Conservation (phyloP, 2,797 vertebrate species). For the Hephaestus fuliginosus region DNA sequence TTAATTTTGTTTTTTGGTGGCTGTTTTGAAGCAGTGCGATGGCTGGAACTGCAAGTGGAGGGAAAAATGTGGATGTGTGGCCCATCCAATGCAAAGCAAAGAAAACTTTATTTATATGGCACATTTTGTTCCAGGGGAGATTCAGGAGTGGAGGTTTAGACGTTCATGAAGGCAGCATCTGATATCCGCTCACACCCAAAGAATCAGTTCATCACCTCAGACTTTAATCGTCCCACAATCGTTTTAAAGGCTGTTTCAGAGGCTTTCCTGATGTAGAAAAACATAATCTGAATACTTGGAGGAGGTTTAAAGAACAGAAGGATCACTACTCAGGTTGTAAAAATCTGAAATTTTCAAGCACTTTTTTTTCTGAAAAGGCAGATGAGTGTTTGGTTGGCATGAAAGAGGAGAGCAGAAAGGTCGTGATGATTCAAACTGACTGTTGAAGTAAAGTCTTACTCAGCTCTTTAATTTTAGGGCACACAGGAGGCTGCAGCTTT, state of each 20-base stretch:
- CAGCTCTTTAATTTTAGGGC: constrained; percentile 14
- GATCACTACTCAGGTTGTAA: background rate
- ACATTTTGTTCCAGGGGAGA: too few relatives aligned
- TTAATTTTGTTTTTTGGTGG: background rate
- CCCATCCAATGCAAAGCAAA: too few relatives aligned
- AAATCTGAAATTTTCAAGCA: background rate
- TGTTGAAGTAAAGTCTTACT: background rate
- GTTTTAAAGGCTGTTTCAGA: background rate
- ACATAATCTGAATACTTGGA: background rate
- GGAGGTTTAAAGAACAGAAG: background rate
- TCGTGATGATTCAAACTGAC: constrained; percentile 13
- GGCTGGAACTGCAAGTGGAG: too few relatives aligned
- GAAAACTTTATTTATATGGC: too few relatives aligned
- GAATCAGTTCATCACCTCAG: background rate
- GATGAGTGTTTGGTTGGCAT: background rate
- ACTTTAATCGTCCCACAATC: too few relatives aligned
- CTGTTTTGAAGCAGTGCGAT: background rate
- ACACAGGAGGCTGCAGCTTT: background rate
- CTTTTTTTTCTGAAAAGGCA: constrained; percentile 3
- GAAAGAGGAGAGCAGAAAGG: constrained; percentile 18
- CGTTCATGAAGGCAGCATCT: background rate
- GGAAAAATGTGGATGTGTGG: too few relatives aligned
- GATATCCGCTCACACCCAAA: background rate
- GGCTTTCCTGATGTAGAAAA: background rate
- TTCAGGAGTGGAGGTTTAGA: too few relatives aligned